phyloP scores from a whole-genome alignment of 2,113 vertebrate genomes.

The Apodemus sylvaticus region DNA sequence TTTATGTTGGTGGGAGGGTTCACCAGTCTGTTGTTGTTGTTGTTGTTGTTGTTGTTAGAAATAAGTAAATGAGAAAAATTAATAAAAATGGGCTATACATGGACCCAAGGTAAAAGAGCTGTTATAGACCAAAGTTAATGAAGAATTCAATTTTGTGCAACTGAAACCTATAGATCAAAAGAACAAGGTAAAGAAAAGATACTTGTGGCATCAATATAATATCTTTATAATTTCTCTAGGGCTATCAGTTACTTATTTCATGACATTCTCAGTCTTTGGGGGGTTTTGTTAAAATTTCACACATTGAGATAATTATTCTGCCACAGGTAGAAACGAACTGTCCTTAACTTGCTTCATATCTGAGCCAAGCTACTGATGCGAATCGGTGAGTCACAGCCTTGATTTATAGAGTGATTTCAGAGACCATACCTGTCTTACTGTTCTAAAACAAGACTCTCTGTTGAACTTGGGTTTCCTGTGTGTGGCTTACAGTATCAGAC shows the following conservation, averaged over 20 bases:
- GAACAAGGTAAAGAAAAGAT: neutral
- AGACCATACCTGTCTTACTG: constrained; percentile 74
- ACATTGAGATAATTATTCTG: constrained; percentile 76
- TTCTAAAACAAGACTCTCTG: constrained; percentile 76
- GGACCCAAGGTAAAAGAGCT: neutral
- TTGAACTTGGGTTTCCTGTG: constrained; percentile 81
- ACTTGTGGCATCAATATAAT: constrained; percentile 35
- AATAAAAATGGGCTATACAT: neutral
- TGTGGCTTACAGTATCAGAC: constrained; percentile 71
- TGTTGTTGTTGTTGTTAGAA: constrained; percentile 17
- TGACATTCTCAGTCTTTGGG: constrained; percentile 69
- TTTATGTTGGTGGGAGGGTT: neutral
- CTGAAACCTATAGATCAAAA: neutral
- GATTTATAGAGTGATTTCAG: constrained; percentile 73
- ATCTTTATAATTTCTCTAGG: constrained; percentile 72
- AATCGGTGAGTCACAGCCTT: constrained; percentile 60
- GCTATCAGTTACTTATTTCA: constrained; percentile 68
- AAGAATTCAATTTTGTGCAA: neutral
- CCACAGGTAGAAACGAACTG: constrained; percentile 80
- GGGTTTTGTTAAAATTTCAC: constrained; percentile 65
- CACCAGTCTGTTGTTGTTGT: neutral
- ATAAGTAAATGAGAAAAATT: constrained; percentile 22
- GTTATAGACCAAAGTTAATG: neutral
- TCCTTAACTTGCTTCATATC: constrained; percentile 69
- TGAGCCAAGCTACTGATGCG: constrained; percentile 6